Percentiles rank a stretch among this genome's conserved stretches.
These are phyloP conservation scores for Atopsyche davidsoni DNA, from an alignment of 1,140 invertebrate genomes.

Conservation along the genomic window DNA sequence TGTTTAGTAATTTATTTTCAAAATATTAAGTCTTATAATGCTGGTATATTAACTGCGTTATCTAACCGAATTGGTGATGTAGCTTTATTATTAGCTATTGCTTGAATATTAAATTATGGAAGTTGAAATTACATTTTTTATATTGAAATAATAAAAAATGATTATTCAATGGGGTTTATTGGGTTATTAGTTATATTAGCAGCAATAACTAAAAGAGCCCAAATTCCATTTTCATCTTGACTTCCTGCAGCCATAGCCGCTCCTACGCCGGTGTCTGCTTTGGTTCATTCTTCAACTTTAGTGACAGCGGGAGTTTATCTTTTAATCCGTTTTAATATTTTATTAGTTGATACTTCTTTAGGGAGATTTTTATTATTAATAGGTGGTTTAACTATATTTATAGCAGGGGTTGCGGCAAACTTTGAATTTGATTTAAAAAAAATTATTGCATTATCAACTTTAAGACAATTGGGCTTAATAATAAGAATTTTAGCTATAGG, in stretches of 20 bases:
- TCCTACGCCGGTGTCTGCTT: slow-evolving; percentile 63
- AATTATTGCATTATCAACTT: slow-evolving; percentile 66
- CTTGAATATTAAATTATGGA: slow-evolving; percentile 49
- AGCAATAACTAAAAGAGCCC: slow-evolving; percentile 65
- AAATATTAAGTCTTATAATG: slow-evolving; percentile 53
- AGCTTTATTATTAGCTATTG: slow-evolving; percentile 49
- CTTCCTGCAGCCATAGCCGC: slow-evolving; percentile 63
- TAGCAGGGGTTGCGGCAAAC: slow-evolving; percentile 52
- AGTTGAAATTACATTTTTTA: slow-evolving; percentile 47
- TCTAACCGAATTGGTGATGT: slow-evolving; percentile 58
- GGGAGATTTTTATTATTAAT: slow-evolving; percentile 42
- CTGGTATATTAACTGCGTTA: slow-evolving; percentile 57
- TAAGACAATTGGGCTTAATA: slow-evolving; percentile 62
- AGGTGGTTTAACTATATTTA: slow-evolving; percentile 53
- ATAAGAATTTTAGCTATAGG: too few relatives aligned
- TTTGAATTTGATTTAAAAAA: slow-evolving; percentile 63
- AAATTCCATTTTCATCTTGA: too few relatives aligned
- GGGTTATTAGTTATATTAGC: slow-evolving; percentile 48
- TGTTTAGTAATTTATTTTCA: slow-evolving; percentile 61
- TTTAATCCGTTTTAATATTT: slow-evolving; percentile 56
- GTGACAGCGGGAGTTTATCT: slow-evolving; percentile 67
- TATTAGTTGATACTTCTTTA: slow-evolving; percentile 34
- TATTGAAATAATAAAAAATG: slow-evolving; percentile 43
- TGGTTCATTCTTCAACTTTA: too few relatives aligned
- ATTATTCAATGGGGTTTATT: slow-evolving; percentile 42